Conservation (phyloP, 1,140 invertebrate species). For the Rhopalosiphum maidis region DNA sequence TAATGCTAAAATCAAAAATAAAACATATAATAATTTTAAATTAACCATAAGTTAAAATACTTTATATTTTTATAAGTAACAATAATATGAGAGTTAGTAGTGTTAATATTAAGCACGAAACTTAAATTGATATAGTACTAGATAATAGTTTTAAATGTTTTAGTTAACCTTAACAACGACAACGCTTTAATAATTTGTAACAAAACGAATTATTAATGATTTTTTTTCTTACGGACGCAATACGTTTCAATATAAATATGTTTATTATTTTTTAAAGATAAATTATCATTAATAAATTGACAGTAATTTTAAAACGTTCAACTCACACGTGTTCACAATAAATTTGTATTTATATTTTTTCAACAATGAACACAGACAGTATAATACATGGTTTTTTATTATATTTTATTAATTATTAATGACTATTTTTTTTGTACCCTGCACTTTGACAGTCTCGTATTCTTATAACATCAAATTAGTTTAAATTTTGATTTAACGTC, state of each 20-base stretch:
- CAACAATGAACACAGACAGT: neutral
- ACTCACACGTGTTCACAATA: neutral
- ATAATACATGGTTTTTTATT: neutral
- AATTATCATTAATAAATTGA: conserved; percentile 15
- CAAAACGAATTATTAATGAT: neutral
- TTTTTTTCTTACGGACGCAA: neutral
- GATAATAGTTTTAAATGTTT: neutral
- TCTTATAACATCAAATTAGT: neutral
- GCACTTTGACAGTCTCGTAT: conserved; percentile 36
- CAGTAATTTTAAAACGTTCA: conserved; percentile 3
- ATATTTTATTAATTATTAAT: neutral
- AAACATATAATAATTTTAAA: conserved; percentile 19
- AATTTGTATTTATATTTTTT: neutral
- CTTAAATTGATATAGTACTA: neutral
- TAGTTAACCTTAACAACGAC: neutral
- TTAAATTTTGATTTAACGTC: conserved; percentile 27
- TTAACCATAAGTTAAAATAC: conserved; percentile 25
- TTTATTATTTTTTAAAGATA: neutral
- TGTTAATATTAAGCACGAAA: neutral
- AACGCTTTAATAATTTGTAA: conserved; percentile 42
- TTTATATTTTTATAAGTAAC: neutral
- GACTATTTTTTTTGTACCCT: conserved; percentile 46
- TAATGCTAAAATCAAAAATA: conserved; percentile 6
- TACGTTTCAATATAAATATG: neutral
- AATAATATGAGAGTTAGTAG: conserved; percentile 29